These are phyloP conservation scores for Bujurquina vittata DNA, from an alignment of 2,113 vertebrate species.

Conservation along the genomic window DNA sequence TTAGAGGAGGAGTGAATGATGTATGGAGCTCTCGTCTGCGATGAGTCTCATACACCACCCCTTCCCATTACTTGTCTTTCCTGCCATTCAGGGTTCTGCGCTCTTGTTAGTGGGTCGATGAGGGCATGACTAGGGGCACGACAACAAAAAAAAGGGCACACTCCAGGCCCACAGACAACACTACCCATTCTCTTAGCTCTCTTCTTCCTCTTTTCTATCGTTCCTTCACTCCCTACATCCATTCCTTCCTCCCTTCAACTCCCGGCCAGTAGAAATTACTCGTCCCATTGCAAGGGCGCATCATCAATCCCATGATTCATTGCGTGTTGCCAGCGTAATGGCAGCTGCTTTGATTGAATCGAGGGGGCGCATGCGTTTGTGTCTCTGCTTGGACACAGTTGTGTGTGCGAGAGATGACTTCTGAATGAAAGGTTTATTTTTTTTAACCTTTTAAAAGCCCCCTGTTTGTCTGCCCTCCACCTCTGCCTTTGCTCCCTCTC, in stretches of 20 bases:
- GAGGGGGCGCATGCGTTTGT: slow-evolving; percentile 37
- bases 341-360: slow-evolving; percentile 68
- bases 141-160: slow-evolving; percentile 1
- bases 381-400: slow-evolving; percentile 64
- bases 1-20: slow-evolving; percentile 57
- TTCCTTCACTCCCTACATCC: slow-evolving; percentile 41
- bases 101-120: slow-evolving; percentile 66
- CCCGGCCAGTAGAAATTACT: slow-evolving; percentile 76
- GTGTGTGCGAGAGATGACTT: slow-evolving; percentile 59
- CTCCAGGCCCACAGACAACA: slow-evolving; percentile 33
- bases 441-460: slow-evolving; percentile 61
- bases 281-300: slow-evolving; percentile 69
- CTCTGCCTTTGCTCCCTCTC: neutral
- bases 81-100: slow-evolving; percentile 2
- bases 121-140: slow-evolving; percentile 11
- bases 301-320: slow-evolving; percentile 72
- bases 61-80: slow-evolving; percentile 34
- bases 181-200: slow-evolving; percentile 57
- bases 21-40: slow-evolving; percentile 52
- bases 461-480: slow-evolving; percentile 52
- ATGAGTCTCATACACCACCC: slow-evolving; percentile 50
- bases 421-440: slow-evolving; percentile 69
- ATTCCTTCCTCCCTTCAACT: slow-evolving; percentile 68
- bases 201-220: slow-evolving; percentile 33
- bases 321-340: slow-evolving; percentile 52